Percentiles rank a stretch among this genome's conserved stretches.
Conservation (phyloP, 2,888 invertebrate species). For the Eristalis tenax region DNA sequence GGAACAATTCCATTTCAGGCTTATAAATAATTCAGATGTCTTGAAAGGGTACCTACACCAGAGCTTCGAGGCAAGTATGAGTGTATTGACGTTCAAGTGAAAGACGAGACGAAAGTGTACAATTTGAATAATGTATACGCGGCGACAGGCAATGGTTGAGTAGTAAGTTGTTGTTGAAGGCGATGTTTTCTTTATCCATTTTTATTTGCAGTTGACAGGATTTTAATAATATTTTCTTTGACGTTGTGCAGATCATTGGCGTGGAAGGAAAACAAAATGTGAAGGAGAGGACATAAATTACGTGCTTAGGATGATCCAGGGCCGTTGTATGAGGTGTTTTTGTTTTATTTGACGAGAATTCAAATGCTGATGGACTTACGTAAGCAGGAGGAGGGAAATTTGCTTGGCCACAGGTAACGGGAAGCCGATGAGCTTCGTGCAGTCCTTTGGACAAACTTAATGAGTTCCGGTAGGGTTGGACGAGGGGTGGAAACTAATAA, state of each 20-base stretch:
- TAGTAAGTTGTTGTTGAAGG: not conserved
- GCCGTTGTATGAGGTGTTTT: not conserved
- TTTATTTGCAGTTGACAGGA: slow-evolving; percentile 10
- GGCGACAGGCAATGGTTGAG: slow-evolving; percentile 1
- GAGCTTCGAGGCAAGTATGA: not conserved
- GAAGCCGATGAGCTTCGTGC: not conserved
- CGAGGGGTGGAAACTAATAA: not conserved
- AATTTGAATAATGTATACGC: slow-evolving; percentile 61
- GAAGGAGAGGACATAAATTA: not conserved
- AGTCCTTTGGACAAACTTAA: not conserved
- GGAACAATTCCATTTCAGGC: slow-evolving; percentile 36
- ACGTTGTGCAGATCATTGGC: not conserved
- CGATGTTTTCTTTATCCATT: not conserved
- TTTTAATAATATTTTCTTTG: slow-evolving; percentile 30
- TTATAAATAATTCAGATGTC: slow-evolving; percentile 64
- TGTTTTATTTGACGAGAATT: not conserved
- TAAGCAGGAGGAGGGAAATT: not conserved
- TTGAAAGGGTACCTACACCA: slow-evolving; percentile 15
- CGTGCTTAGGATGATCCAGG: not conserved
- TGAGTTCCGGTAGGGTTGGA: not conserved
- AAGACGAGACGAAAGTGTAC: slow-evolving; percentile 38
- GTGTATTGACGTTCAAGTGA: slow-evolving; percentile 32
- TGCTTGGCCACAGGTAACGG: not conserved
- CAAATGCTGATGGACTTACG: not conserved
- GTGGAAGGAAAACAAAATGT: not conserved